Percentiles rank a stretch among this genome's conserved stretches.
Evolutionary conservation across 2,888 invertebrate genomes (phyloP).

Genomic region (Neuroscelio doddi): DNA sequence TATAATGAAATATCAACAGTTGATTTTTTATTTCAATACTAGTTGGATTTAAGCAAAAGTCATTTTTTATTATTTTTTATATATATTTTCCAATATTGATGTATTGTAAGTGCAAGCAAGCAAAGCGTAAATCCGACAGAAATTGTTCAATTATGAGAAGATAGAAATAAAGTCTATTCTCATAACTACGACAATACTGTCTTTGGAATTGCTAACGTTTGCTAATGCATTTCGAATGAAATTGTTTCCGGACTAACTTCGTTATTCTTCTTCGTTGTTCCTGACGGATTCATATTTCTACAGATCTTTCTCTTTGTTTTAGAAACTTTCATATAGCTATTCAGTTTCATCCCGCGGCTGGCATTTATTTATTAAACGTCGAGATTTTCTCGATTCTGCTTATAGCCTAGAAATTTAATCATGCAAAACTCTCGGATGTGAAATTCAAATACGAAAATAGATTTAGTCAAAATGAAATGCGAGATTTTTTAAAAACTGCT

Average conservation of each 20-base stretch:
- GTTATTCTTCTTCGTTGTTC: constrained; percentile 30
- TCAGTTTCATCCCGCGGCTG: constrained; percentile 34
- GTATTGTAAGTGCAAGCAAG: not conserved
- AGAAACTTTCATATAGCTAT: constrained; percentile 22
- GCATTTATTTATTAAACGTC: constrained; percentile 36
- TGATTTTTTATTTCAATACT: too few species aligned
- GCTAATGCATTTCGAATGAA: constrained; percentile 45
- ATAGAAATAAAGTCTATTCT: constrained; percentile 16
- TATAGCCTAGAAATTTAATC: constrained; percentile 27
- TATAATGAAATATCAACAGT: too few species aligned
- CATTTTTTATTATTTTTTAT: too few species aligned
- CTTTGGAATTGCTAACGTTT: constrained; percentile 42
- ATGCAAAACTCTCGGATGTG: constrained; percentile 3
- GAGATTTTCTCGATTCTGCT: constrained; percentile 27
- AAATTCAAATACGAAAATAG: constrained; percentile 13
- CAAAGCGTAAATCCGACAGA: constrained; percentile 13
- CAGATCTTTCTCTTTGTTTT: constrained; percentile 27
- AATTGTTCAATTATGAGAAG: constrained; percentile 37
- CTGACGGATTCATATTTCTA: constrained; percentile 26
- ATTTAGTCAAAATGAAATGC: too few species aligned
- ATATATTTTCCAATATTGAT: not conserved
- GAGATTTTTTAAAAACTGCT: too few species aligned
- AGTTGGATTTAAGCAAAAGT: too few species aligned
- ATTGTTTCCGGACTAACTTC: constrained; percentile 43
- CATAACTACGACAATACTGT: not conserved